Conservation (phyloP, 2,797 vertebrate genomes). For the Molossus alvarezi region DNA sequence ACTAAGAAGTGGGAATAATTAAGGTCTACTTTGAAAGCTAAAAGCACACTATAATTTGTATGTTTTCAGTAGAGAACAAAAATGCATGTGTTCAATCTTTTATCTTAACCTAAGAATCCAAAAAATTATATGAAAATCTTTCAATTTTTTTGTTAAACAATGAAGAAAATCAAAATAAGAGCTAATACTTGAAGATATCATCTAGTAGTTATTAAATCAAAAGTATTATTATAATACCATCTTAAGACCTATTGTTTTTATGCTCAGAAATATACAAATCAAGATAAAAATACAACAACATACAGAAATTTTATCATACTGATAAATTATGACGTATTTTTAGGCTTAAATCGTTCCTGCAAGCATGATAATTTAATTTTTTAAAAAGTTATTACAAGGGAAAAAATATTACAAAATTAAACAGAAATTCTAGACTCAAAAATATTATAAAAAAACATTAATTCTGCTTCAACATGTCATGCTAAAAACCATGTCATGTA, state of each 20-base stretch:
- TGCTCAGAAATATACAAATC: conserved; percentile 55
- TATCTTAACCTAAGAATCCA: conserved; percentile 31
- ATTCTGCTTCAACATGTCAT: conserved; percentile 2
- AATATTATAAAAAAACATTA: neutral
- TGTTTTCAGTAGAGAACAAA: conserved; percentile 56
- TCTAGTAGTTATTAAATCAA: neutral
- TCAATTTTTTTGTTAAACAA: conserved; percentile 44
- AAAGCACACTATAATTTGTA: conserved; percentile 16
- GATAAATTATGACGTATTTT: conserved; percentile 60
- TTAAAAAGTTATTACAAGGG: neutral
- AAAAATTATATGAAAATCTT: conserved; percentile 62
- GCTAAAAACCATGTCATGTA: conserved; percentile 9
- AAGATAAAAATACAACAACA: conserved; percentile 48
- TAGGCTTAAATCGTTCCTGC: conserved; percentile 61
- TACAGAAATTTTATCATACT: neutral
- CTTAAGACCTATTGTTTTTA: conserved; percentile 30
- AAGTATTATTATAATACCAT: conserved; percentile 45
- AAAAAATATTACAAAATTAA: conserved; percentile 58
- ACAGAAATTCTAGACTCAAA: conserved; percentile 49
- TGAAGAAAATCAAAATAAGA: conserved; percentile 7
- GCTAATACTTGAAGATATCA: neutral
- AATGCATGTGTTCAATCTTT: conserved; percentile 33
- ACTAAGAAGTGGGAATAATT: neutral
- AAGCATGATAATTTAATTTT: conserved; percentile 22
- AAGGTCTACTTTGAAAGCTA: conserved; percentile 47